These are phyloP conservation scores for Mythimna albipuncta DNA, from an alignment of 2,888 invertebrate species.

Conservation along the genomic window DNA sequence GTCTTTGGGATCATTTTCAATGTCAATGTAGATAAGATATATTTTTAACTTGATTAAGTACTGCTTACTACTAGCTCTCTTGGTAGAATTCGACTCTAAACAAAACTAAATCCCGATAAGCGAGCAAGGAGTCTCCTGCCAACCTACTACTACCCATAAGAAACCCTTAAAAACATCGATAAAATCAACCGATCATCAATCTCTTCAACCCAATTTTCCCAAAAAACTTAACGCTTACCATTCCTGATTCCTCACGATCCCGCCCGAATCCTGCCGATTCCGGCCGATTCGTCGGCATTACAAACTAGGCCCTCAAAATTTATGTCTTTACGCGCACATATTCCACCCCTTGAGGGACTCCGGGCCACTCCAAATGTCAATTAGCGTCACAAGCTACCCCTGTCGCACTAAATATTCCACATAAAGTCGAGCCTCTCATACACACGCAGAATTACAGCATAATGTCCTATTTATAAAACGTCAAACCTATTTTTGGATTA, in stretches of 20 bases:
- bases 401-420: slow-evolving; percentile 62
- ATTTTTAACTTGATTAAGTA: too few species aligned
- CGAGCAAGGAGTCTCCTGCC: neutral
- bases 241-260: slow-evolving; percentile 21
- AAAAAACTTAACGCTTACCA: slow-evolving; percentile 37
- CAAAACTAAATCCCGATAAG: neutral
- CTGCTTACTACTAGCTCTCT: too few species aligned
- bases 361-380: slow-evolving; percentile 69
- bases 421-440: slow-evolving; percentile 55
- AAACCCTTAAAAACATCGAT: slow-evolving; percentile 26
- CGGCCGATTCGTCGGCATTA: slow-evolving; percentile 32
- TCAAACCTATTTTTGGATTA: slow-evolving; percentile 52
- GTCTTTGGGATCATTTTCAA: too few species aligned
- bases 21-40: too few species aligned
- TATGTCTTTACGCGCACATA: slow-evolving; percentile 55
- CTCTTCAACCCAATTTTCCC: slow-evolving; percentile 36
- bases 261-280: slow-evolving; percentile 8
- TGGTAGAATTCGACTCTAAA: neutral
- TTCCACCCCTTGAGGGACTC: slow-evolving; percentile 57
- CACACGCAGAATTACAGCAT: slow-evolving; percentile 55
- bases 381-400: slow-evolving; percentile 65
- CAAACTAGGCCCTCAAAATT: slow-evolving; percentile 59
- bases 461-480: slow-evolving; percentile 61
- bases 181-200: slow-evolving; percentile 46
- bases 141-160: slow-evolving; percentile 6